Conservation (phyloP, 2,113 vertebrate genomes). For the Crocuta crocuta region DNA sequence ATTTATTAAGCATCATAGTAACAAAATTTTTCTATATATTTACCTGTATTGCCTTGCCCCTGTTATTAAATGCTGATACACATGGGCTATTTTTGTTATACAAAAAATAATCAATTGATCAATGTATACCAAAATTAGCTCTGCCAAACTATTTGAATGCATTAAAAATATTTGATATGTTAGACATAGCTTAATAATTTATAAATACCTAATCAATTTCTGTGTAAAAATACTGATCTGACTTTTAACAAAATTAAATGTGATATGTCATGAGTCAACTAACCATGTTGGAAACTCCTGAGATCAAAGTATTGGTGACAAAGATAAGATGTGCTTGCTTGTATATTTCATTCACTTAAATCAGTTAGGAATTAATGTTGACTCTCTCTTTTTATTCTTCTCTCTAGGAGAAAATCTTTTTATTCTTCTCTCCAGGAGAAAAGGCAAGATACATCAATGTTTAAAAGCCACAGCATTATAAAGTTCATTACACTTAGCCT, state of each 20-base stretch:
- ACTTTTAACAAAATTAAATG: not conserved
- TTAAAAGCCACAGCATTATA: not conserved
- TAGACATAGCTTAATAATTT: not conserved
- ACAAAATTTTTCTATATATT: not conserved
- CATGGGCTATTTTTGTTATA: not conserved
- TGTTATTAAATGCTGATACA: not conserved
- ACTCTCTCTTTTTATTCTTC: not conserved
- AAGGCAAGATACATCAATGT: not conserved
- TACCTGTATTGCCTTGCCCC: not conserved
- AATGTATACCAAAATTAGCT: not conserved
- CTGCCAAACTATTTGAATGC: not conserved
- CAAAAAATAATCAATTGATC: not conserved
- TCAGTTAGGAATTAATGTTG: not conserved
- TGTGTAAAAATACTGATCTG: not conserved
- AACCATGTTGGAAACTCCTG: not conserved
- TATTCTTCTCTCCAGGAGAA: not conserved
- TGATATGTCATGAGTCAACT: too few species aligned
- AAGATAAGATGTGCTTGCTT: not conserved
- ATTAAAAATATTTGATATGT: constrained; percentile 11
- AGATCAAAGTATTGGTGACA: not conserved
- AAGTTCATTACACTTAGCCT: not conserved
- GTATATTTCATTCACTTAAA: not conserved
- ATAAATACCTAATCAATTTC: not conserved
- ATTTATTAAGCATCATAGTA: not conserved
- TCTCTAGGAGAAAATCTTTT: not conserved